Evolutionary conservation across 92 coral and sea anemone genomes (phyloP).

Genomic region (Micromussa lordhowensis): DNA sequence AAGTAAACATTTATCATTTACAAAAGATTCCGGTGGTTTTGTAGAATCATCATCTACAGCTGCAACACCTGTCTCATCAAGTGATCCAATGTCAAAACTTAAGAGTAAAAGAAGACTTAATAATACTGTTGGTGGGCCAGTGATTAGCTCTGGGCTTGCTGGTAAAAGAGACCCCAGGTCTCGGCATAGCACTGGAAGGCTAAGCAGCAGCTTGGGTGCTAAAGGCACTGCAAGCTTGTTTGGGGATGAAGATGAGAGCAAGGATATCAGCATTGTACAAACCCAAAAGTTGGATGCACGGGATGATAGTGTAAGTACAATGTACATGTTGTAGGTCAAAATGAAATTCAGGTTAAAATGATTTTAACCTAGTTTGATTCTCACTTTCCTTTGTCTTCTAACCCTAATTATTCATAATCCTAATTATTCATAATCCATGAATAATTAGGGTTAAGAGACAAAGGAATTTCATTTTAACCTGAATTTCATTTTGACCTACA

Average conservation of each 20-base stretch:
- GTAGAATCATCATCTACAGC: background rate
- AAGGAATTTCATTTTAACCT: too few relatives aligned
- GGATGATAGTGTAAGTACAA: constrained; percentile 13
- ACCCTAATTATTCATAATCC: too few relatives aligned
- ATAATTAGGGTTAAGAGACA: too few relatives aligned
- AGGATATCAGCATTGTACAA: background rate
- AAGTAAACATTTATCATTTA: background rate
- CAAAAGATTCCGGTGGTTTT: background rate
- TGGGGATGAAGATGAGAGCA: constrained; percentile 16
- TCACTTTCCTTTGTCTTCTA: too few relatives aligned
- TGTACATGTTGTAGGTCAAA: too few relatives aligned
- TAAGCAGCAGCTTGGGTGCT: constrained; percentile 4
- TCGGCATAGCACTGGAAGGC: constrained; percentile 38
- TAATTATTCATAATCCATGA: too few relatives aligned
- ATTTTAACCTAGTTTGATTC: too few relatives aligned
- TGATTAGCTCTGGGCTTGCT: constrained; percentile 69
- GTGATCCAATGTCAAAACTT: constrained; percentile 13
- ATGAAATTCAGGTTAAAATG: too few relatives aligned
- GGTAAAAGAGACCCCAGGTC: constrained; percentile 29
- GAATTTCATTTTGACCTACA: too few relatives aligned
- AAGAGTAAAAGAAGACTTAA: constrained; percentile 47
- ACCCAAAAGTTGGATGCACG: background rate
- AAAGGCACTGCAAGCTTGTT: constrained; percentile 31
- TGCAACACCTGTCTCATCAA: background rate
- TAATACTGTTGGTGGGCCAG: constrained; percentile 61